These are phyloP conservation scores for Carlito syrichta DNA, from an alignment of 2,113 vertebrate genomes.

Conservation along the genomic window DNA sequence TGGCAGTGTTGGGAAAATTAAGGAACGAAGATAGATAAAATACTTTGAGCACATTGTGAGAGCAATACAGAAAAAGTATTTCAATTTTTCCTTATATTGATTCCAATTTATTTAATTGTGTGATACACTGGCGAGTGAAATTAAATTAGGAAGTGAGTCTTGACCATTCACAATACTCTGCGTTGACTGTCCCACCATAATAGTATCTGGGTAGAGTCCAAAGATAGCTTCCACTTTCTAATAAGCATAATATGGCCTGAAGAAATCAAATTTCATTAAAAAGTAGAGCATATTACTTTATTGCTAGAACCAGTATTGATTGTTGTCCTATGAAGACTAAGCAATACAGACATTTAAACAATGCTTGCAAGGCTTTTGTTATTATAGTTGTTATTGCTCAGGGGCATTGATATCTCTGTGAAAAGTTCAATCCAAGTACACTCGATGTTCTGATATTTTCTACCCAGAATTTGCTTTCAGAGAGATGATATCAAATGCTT, in stretches of 20 bases:
- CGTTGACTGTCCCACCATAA: rapidly evolving
- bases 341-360: neutral
- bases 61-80: neutral
- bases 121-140: neutral
- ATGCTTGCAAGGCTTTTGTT: neutral
- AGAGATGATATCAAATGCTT: neutral
- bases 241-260: neutral
- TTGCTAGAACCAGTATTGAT: too few species aligned
- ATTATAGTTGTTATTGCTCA: neutral
- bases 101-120: neutral
- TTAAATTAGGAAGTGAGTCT: neutral
- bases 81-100: neutral
- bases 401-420: neutral
- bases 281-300: neutral
- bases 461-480: neutral
- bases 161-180: too few species aligned
- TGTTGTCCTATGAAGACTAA: neutral
- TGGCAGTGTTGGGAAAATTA: neutral
- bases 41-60: neutral
- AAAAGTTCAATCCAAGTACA: neutral
- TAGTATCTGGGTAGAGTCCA: neutral
- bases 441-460: neutral
- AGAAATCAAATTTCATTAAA: neutral
- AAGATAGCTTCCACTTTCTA: neutral
- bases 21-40: neutral